phyloP scores from a whole-genome alignment of 2,888 invertebrate genomes.

The Polydrusus tereticollis region DNA sequence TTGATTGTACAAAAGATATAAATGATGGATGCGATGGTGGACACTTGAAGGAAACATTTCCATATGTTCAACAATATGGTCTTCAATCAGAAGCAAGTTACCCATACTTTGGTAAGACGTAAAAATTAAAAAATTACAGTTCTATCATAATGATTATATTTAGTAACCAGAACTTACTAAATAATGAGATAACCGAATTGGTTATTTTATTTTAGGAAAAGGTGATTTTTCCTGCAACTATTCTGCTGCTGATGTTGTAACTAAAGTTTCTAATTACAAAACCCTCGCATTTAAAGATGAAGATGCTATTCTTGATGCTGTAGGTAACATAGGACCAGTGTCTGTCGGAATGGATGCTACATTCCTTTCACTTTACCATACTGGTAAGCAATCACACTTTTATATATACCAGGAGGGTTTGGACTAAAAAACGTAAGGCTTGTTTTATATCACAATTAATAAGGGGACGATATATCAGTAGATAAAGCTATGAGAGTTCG shows the following conservation, averaged over 20 bases:
- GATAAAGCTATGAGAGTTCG: too few species aligned
- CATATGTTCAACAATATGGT: conserved; percentile 50
- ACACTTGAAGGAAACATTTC: conserved; percentile 41
- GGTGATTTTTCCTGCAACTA: conserved; percentile 10
- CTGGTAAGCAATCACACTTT: neutral
- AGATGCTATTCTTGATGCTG: neutral
- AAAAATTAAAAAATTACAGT: neutral
- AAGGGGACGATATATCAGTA: too few species aligned
- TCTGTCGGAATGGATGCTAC: conserved; percentile 40
- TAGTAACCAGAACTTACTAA: neutral
- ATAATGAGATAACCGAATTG: too few species aligned
- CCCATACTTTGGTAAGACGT: conserved; percentile 47
- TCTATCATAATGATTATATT: neutral
- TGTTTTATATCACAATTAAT: too few species aligned
- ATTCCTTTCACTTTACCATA: conserved; percentile 13
- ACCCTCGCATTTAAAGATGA: neutral
- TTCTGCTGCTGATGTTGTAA: neutral
- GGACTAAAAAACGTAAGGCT: too few species aligned
- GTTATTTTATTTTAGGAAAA: neutral
- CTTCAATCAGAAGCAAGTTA: conserved; percentile 51
- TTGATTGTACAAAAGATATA: conserved; percentile 48
- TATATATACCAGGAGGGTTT: too few species aligned
- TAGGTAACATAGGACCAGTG: conserved; percentile 39
- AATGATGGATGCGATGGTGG: conserved; percentile 52
- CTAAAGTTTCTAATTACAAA: neutral